These are phyloP conservation scores for Protobothrops mucrosquamatus DNA, from an alignment of 2,113 vertebrate species.

Conservation along the genomic window DNA sequence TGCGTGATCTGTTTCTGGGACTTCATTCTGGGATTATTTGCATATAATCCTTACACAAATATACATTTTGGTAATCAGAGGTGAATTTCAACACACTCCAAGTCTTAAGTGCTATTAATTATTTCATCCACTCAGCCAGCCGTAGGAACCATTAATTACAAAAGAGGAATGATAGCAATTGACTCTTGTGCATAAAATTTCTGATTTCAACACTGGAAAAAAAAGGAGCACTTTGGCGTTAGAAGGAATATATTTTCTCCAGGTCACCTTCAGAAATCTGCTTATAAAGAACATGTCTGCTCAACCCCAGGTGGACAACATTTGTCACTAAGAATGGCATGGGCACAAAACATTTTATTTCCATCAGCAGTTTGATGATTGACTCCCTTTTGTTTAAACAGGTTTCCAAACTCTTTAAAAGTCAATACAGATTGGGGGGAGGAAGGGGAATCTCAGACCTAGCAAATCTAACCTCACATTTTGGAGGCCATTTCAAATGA, in stretches of 20 bases:
- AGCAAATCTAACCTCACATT: conserved; percentile 28
- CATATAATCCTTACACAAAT: conserved; percentile 46
- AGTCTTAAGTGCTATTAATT: conserved; percentile 60
- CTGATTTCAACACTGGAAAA: conserved; percentile 25
- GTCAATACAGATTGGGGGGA: background rate
- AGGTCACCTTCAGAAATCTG: conserved; percentile 60
- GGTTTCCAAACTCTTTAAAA: conserved; percentile 14
- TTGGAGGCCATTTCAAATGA: conserved; percentile 20
- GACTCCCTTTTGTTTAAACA: conserved; percentile 47
- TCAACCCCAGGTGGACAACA: background rate
- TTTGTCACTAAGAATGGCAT: conserved; percentile 39
- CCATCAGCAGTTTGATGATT: conserved; percentile 34
- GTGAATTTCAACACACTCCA: conserved; percentile 43
- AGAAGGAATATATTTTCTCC: conserved; percentile 46
- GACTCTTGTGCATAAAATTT: conserved; percentile 24
- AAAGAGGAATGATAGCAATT: conserved; percentile 30
- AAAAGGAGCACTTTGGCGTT: conserved; percentile 32
- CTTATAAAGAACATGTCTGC: background rate
- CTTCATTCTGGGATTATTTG: conserved; percentile 43
- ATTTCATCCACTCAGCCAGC: conserved; percentile 43
- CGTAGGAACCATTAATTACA: conserved; percentile 57
- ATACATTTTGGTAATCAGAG: conserved; percentile 43
- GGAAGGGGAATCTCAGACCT: background rate
- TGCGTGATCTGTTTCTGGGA: background rate
- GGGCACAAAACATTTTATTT: conserved; percentile 9